Conservation (phyloP, 2,888 invertebrate species). For the Hypsopygia costalis region DNA sequence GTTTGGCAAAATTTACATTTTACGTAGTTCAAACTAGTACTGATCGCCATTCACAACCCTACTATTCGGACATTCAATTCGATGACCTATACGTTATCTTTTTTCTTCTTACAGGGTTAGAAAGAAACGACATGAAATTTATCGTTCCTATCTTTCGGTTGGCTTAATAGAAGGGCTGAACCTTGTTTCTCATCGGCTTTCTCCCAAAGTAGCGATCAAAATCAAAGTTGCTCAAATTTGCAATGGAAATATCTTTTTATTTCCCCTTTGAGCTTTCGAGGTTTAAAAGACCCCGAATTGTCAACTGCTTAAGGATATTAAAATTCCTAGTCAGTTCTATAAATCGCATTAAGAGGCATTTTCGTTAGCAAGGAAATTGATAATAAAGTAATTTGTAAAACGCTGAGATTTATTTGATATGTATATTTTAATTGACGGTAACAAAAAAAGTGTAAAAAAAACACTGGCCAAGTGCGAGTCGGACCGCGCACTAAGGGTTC, state of each 20-base stretch:
- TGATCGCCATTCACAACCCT: slow-evolving; percentile 4
- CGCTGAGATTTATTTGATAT: not conserved
- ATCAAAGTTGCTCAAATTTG: slow-evolving; percentile 56
- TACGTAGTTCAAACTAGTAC: slow-evolving; percentile 31
- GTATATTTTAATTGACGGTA: too few species aligned
- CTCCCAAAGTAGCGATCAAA: slow-evolving; percentile 51
- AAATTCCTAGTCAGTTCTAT: slow-evolving; percentile 37
- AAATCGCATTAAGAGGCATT: slow-evolving; percentile 27
- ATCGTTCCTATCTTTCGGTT: not conserved
- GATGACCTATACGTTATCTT: not conserved
- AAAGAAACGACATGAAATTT: slow-evolving; percentile 4
- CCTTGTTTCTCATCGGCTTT: slow-evolving; percentile 40
- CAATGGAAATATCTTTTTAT: slow-evolving; percentile 65
- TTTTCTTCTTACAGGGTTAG: not conserved
- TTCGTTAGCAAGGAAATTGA: slow-evolving; percentile 17
- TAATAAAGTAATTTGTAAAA: slow-evolving; percentile 2
- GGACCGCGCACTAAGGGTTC: too few species aligned
- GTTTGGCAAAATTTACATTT: slow-evolving; percentile 32
- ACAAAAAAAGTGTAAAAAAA: too few species aligned
- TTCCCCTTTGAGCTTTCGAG: slow-evolving; percentile 56
- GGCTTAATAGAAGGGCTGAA: slow-evolving; percentile 15
- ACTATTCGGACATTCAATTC: slow-evolving; percentile 9
- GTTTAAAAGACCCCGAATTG: slow-evolving; percentile 43
- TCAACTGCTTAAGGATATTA: slow-evolving; percentile 56
- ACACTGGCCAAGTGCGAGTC: too few species aligned